Conservation (phyloP, 2,113 vertebrate species). For the Thamnaconus septentrionalis region DNA sequence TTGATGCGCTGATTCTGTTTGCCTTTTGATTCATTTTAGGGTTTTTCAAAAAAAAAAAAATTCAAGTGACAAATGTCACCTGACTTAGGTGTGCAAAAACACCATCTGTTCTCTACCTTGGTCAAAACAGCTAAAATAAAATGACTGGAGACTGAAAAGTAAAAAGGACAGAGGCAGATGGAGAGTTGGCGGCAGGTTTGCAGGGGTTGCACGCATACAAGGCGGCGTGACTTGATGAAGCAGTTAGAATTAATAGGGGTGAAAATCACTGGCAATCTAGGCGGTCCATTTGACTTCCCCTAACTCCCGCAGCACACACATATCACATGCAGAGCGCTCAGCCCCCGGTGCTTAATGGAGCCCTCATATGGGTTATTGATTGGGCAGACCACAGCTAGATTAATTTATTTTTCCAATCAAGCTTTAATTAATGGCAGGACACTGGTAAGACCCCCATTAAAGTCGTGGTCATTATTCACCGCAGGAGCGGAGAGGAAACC, state of each 20-base stretch:
- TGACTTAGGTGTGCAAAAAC: slow-evolving; percentile 15
- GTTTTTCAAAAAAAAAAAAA: slow-evolving; percentile 8
- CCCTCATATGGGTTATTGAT: slow-evolving; percentile 79
- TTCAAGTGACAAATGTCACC: slow-evolving; percentile 1
- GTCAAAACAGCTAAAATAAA: slow-evolving; percentile 7
- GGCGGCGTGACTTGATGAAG: slow-evolving; percentile 45
- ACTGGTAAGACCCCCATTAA: slow-evolving; percentile 72
- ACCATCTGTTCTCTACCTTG: slow-evolving; percentile 23
- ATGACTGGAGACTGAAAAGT: not conserved
- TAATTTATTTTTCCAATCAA: slow-evolving; percentile 82
- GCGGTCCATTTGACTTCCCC: slow-evolving; percentile 53
- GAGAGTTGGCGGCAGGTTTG: too few relatives aligned
- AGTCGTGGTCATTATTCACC: slow-evolving; percentile 69
- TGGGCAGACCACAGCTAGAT: slow-evolving; percentile 69
- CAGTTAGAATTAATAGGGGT: slow-evolving; percentile 75
- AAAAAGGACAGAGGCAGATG: slow-evolving; percentile 3
- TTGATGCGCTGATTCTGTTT: slow-evolving; percentile 38
- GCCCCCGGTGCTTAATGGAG: slow-evolving; percentile 70
- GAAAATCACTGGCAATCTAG: slow-evolving; percentile 70
- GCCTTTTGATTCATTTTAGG: slow-evolving; percentile 18
- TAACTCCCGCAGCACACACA: slow-evolving; percentile 49
- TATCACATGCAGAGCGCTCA: slow-evolving; percentile 53
- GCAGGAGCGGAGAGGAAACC: slow-evolving; percentile 49
- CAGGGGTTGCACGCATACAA: slow-evolving; percentile 3
- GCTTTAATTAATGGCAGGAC: slow-evolving; percentile 79